Percentiles rank a stretch among this genome's conserved stretches.
Evolutionary conservation across 2,888 invertebrate species (phyloP).

Genomic region (Automeris io): DNA sequence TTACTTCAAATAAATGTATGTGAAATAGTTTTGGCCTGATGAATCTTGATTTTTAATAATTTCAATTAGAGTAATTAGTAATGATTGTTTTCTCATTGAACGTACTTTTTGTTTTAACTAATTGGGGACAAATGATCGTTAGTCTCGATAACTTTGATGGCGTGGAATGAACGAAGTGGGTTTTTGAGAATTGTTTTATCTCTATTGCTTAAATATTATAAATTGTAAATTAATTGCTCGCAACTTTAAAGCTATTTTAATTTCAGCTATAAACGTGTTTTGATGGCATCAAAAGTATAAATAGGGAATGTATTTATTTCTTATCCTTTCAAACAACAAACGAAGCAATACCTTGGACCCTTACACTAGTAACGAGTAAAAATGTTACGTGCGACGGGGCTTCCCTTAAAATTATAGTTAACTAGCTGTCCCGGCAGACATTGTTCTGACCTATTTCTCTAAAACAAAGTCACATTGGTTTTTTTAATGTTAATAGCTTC

Average conservation of each 20-base stretch:
- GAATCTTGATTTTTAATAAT: slow-evolving; percentile 5
- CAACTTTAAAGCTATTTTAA: background rate
- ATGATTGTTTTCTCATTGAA: slow-evolving; percentile 66
- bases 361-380: no score
- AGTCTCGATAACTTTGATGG: slow-evolving; percentile 43
- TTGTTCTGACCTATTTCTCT: no score
- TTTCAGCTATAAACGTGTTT: no score
- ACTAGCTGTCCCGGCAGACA: no score
- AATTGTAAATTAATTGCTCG: slow-evolving; percentile 11
- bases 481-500: no score
- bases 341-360: no score
- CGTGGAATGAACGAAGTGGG: slow-evolving; percentile 38
- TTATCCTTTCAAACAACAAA: no score
- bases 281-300: no score
- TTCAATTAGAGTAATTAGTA: slow-evolving; percentile 22
- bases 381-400: no score
- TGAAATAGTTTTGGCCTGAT: background rate
- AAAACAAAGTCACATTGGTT: no score
- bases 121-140: slow-evolving; percentile 62
- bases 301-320: no score
- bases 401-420: no score
- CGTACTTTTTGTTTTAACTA: slow-evolving; percentile 55
- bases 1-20: background rate
- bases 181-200: slow-evolving; percentile 24
- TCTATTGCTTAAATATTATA: slow-evolving; percentile 23